Conservation (phyloP, 2,888 invertebrate species). For the Seira sanloemensis region DNA sequence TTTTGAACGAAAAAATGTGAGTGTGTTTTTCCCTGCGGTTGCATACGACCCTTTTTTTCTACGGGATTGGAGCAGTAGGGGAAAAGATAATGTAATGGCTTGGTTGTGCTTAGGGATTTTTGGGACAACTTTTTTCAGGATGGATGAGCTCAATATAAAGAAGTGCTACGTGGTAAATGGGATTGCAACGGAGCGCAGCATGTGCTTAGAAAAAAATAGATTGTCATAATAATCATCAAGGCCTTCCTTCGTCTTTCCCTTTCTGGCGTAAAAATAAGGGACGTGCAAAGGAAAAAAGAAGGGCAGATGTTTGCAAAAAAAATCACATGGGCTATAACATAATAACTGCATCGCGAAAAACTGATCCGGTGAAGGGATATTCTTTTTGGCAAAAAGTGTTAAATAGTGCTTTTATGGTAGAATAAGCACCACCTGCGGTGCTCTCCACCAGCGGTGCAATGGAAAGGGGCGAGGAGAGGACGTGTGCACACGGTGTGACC, state of each 20-base stretch:
- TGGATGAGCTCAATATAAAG: background rate
- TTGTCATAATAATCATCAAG: background rate
- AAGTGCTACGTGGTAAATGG: background rate
- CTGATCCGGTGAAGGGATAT: background rate
- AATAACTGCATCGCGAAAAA: background rate
- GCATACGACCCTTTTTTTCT: background rate
- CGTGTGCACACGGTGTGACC: no score
- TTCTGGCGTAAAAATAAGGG: no score
- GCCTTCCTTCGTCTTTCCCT: no score
- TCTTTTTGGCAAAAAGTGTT: background rate
- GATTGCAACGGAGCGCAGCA: background rate
- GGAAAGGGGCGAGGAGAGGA: background rate
- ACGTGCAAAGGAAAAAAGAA: background rate
- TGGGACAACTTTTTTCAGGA: background rate
- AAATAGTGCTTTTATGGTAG: background rate
- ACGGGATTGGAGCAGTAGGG: background rate
- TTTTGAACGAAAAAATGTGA: background rate
- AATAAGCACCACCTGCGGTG: slow-evolving; percentile 24
- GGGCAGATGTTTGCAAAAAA: slow-evolving; percentile 32
- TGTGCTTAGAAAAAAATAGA: background rate
- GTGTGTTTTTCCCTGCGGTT: background rate
- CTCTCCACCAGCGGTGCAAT: background rate
- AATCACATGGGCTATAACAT: background rate
- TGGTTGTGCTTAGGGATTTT: background rate
- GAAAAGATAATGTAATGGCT: background rate